Percentiles rank a stretch among this genome's conserved stretches.
Conservation (phyloP, 2,113 vertebrate species). For the Tachycineta bicolor region DNA sequence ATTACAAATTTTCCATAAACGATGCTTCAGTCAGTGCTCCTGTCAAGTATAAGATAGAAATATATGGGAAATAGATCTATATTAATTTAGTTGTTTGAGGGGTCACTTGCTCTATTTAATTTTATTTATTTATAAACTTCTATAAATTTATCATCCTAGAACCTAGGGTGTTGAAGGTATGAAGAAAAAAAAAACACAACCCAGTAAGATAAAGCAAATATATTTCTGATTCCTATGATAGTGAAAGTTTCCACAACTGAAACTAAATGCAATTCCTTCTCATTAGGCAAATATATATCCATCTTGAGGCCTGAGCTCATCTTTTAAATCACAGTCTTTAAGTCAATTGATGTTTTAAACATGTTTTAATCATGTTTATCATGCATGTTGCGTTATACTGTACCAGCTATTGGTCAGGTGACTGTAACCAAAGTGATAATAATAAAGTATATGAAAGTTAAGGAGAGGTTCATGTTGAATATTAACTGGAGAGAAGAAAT, state of each 20-base stretch:
- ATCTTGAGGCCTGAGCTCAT: not conserved
- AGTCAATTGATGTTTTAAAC: not conserved
- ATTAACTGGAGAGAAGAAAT: not conserved
- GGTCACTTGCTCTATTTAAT: not conserved
- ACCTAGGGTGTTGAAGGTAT: not conserved
- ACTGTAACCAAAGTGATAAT: not conserved
- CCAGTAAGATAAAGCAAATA: not conserved
- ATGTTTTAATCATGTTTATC: not conserved
- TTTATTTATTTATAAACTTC: not conserved
- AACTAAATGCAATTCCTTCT: not conserved
- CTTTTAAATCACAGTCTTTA: not conserved
- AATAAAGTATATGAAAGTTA: not conserved
- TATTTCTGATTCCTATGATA: not conserved
- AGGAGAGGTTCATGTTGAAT: not conserved
- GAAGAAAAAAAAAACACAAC: not conserved
- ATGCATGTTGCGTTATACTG: not conserved
- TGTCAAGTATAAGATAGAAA: not conserved
- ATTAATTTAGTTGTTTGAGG: not conserved
- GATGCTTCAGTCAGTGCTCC: not conserved
- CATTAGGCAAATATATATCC: not conserved
- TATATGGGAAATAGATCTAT: not conserved
- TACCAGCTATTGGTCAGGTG: not conserved
- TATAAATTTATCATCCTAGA: not conserved
- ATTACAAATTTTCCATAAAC: not conserved
- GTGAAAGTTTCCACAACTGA: not conserved